A percentile compares a stretch with the other conserved stretches of the same genome.
Conservation (phyloP, 2,888 invertebrate genomes). For the Lepidochitona cinerea region DNA sequence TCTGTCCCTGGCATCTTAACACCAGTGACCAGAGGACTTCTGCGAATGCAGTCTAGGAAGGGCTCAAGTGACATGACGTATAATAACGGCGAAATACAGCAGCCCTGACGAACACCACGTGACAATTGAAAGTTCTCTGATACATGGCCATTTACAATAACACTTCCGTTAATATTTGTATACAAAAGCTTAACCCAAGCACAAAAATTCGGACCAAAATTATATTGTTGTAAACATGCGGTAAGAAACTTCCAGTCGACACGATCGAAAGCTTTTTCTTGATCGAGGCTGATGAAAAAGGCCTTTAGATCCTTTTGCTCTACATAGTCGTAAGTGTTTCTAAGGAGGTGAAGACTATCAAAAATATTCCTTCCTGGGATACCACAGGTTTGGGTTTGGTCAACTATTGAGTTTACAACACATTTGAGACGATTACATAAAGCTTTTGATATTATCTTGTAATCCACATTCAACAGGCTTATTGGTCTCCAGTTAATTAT, state of each 20-base stretch:
- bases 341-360: slow-evolving; percentile 34
- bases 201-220: slow-evolving; percentile 10
- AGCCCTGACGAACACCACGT: slow-evolving; percentile 9
- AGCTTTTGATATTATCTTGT: background rate
- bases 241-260: slow-evolving; percentile 35
- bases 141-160: background rate
- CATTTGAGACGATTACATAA: background rate
- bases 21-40: slow-evolving; percentile 9
- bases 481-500: slow-evolving; percentile 18
- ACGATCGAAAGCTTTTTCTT: slow-evolving; percentile 43
- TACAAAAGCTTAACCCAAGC: slow-evolving; percentile 26
- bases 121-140: background rate
- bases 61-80: background rate
- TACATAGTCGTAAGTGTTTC: slow-evolving; percentile 34
- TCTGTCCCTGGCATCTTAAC: slow-evolving; percentile 16
- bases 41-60: background rate
- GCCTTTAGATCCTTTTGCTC: slow-evolving; percentile 29
- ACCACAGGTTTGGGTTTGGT: slow-evolving; percentile 26
- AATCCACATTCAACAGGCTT: background rate
- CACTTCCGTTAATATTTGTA: background rate
- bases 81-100: background rate
- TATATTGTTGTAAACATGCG: slow-evolving; percentile 29
- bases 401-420: background rate
- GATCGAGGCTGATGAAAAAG: slow-evolving; percentile 35
- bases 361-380: slow-evolving; percentile 34